A percentile compares a stretch with the other conserved stretches of the same genome.
Conservation (phyloP, 1,140 invertebrate genomes). For the Hypothenemus hampei region DNA sequence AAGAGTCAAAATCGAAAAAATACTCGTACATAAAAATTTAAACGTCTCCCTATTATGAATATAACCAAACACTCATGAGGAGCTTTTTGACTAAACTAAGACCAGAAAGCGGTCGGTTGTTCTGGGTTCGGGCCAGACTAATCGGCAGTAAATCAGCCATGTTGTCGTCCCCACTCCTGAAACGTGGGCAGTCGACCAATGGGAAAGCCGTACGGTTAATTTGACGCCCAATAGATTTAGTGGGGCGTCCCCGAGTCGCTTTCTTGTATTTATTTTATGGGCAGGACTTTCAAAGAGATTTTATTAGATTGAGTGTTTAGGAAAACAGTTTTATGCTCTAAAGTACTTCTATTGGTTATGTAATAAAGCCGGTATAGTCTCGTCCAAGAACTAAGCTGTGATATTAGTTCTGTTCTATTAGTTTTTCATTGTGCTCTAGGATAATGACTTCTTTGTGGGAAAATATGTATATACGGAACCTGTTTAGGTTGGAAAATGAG, state of each 20-base stretch:
- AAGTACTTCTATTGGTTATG: conserved; percentile 41
- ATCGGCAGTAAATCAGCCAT: conserved; percentile 44
- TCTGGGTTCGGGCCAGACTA: conserved; percentile 22
- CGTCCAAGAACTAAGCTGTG: conserved; percentile 30
- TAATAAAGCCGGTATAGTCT: conserved; percentile 32
- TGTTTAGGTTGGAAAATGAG: too few species aligned
- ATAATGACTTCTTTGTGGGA: conserved; percentile 20
- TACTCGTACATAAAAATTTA: too few species aligned
- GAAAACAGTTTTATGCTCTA: conserved; percentile 42
- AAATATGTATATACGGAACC: too few species aligned
- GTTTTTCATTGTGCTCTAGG: conserved; percentile 19
- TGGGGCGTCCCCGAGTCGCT: conserved; percentile 31
- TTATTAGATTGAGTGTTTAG: conserved; percentile 44
- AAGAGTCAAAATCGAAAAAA: too few species aligned
- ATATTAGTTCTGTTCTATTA: conserved; percentile 38
- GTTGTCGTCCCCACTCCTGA: conserved; percentile 39
- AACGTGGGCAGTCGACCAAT: conserved; percentile 28
- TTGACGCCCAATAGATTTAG: conserved; percentile 30
- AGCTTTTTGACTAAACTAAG: conserved; percentile 37
- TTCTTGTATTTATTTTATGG: conserved; percentile 43
- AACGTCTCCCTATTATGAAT: too few species aligned
- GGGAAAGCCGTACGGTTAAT: conserved; percentile 19
- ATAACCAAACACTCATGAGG: conserved; percentile 21
- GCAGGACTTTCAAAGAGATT: conserved; percentile 41
- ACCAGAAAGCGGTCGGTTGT: conserved; percentile 37